Base-by-base conservation (phyloP, 2,888 invertebrate species). In the Gryllus longicercus region DNA sequence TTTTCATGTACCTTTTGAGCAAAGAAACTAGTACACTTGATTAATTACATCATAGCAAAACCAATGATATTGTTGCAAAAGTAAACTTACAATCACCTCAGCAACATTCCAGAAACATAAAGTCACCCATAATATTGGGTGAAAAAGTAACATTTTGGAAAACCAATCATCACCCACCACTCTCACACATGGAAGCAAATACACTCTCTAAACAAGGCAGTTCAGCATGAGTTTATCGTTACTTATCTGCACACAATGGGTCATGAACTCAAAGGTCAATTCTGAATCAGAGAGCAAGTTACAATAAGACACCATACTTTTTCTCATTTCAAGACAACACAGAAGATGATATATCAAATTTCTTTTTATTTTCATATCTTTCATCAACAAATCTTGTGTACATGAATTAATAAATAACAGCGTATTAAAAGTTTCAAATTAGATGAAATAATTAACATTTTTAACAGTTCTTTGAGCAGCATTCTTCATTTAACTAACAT, bases 231-330 rank as follows among this genome's bases (percentile, higher is more conserved):
- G 16, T 16, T 63, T 63, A 63, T 63, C 63, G 8, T n/a, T 63
- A n/a, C 63, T 63, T 63, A 63, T 63, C 63, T 63, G 63, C 63
- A 63, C n/a, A 63, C 63, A 63, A 8, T 18, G n/a, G 63, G 63
- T 63, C 63, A 63, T 63, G 63, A 63, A 18, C 63, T 63, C 63
- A n/a, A 63, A 63, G 63, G 63, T 63, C 63, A 63, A n/a, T 16
- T 38, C 38, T 38, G 38, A 38, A 38, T 38, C 38, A 38, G 38
- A 38, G 38, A 38, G 38, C 38, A 38, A 63, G 63, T n/a, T 63
- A 63, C 63, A 63, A 38, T 8, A 38, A 63, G n/a, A n/a, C n/a
- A 63, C n/a, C 63, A 63, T 14, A 0, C n/a, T 38, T 16, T 14
- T 63, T 63, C 14, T 14, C 63, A 63, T 63, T 63, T 63, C 63